Conservation (phyloP, 1,140 invertebrate genomes). For the Matsumurasca onukii region DNA sequence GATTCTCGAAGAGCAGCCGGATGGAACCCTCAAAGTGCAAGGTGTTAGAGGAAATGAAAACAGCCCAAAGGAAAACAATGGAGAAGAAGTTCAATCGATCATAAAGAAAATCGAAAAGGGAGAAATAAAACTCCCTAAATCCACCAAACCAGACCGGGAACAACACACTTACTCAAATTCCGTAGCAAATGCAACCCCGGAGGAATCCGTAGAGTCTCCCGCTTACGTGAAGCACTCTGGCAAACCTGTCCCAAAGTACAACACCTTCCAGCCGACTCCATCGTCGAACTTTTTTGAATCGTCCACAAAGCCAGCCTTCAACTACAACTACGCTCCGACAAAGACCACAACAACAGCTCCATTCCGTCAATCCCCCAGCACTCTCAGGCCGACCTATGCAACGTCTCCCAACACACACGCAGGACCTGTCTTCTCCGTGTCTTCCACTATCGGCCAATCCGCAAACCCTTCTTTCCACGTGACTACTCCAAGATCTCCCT, state of each 20-base stretch:
- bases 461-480: not conserved
- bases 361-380: not conserved
- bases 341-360: not conserved
- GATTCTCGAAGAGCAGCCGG: conserved; percentile 78
- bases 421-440: conserved; percentile 45
- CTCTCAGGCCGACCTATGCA: conserved; percentile 41
- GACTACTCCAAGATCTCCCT: conserved; percentile 35
- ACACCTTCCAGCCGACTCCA: conserved; percentile 38
- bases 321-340: conserved; percentile 23
- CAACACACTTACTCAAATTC: conserved; percentile 19
- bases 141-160: conserved; percentile 44
- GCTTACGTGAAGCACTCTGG: conserved; percentile 42
- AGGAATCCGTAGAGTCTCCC: conserved; percentile 34
- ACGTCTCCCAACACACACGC: conserved; percentile 46
- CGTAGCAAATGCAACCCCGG: conserved; percentile 29
- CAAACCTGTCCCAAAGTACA: conserved; percentile 41
- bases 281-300: conserved; percentile 22
- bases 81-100: conserved; percentile 72
- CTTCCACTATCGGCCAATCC: conserved; percentile 33
- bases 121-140: conserved; percentile 73
- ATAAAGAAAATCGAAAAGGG: conserved; percentile 77
- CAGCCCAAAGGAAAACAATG: conserved; percentile 66
- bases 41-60: conserved; percentile 70
- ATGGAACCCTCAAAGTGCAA: conserved; percentile 80
- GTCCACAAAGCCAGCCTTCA: conserved; percentile 3